phyloP scores from a whole-genome alignment of 2,113 vertebrate species.

The Myrmecobius fasciatus region DNA sequence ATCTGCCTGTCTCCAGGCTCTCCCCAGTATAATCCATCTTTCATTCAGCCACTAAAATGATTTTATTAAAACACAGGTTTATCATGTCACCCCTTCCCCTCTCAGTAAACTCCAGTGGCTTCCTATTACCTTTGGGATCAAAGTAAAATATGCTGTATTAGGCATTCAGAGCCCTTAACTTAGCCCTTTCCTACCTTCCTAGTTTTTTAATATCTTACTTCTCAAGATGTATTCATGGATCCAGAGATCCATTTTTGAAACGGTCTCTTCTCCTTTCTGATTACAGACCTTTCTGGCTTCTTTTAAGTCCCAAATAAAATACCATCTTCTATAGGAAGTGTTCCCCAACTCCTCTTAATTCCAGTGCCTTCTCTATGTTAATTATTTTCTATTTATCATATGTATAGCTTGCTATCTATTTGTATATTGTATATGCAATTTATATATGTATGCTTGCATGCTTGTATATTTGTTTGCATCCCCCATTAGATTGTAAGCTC shows the following conservation, averaged over 20 bases:
- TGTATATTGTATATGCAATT: no score
- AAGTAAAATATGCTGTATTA: background rate
- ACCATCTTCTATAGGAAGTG: background rate
- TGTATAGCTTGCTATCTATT: background rate
- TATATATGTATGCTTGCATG: no score
- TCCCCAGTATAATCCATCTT: background rate
- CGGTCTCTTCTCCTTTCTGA: background rate
- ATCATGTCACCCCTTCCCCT: background rate
- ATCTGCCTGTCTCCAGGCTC: background rate
- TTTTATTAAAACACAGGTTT: background rate
- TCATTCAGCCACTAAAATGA: background rate
- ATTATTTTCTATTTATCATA: background rate
- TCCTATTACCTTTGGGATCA: background rate
- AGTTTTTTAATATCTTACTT: background rate
- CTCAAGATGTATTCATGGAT: background rate
- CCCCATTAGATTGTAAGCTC: background rate
- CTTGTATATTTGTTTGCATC: background rate
- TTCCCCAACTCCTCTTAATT: background rate
- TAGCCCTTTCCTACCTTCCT: background rate
- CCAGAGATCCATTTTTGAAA: no score
- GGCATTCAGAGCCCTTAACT: background rate
- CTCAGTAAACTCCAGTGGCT: background rate
- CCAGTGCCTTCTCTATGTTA: background rate
- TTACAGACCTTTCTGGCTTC: background rate
- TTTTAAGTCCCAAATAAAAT: background rate